Percentiles rank a stretch among this genome's conserved stretches.
phyloP scores from a whole-genome alignment of 2,797 vertebrate species.

The Rhinichthys osculus region DNA sequence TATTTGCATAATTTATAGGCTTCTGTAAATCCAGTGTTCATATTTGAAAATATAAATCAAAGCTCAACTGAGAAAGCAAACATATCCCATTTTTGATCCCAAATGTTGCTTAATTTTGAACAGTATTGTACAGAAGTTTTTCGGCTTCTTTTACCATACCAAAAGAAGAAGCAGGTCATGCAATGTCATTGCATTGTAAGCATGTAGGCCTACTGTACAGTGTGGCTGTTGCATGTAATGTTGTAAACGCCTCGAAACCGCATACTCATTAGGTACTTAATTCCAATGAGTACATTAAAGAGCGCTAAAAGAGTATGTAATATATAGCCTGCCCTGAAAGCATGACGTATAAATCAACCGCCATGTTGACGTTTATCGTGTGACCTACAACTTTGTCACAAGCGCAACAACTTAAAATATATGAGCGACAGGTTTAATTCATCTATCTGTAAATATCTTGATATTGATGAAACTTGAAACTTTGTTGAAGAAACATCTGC shows the following conservation, averaged over 20 bases:
- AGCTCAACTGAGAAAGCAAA: background rate
- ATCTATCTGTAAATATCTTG: no score
- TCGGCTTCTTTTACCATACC: background rate
- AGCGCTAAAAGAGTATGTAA: no score
- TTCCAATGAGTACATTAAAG: no score
- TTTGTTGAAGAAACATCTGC: no score
- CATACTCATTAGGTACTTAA: no score
- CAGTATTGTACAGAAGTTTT: background rate
- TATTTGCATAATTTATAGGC: background rate
- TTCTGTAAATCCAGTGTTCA: background rate
- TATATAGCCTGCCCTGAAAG: no score
- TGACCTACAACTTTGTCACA: no score
- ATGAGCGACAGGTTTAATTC: no score
- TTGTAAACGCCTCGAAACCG: background rate
- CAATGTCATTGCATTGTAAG: background rate
- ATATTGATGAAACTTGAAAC: no score
- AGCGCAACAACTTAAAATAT: no score
- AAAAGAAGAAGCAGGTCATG: background rate
- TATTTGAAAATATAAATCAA: conserved; percentile 5
- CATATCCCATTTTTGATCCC: background rate
- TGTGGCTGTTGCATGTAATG: background rate
- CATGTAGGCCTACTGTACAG: background rate
- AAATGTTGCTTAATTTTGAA: background rate
- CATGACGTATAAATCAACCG: no score
- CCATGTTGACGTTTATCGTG: no score